These are phyloP conservation scores for Armadillidium nasatum DNA, from an alignment of 1,140 invertebrate genomes.

Conservation along the genomic window DNA sequence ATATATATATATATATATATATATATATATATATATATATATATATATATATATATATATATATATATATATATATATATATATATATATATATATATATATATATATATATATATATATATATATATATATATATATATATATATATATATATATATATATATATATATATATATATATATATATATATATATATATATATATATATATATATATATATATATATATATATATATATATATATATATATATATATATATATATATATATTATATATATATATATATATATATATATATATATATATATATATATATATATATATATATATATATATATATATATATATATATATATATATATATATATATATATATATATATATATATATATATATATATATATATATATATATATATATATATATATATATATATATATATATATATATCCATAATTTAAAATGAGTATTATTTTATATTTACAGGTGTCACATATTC, in stretches of 20 bases:
- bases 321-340: conserved; percentile 7
- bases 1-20: not conserved
- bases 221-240: conserved; percentile 11
- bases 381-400: too few species aligned
- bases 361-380: too few species aligned
- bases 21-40: not conserved
- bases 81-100: not conserved
- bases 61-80: too few species aligned
- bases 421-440: too few species aligned
- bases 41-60: not conserved
- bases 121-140: not conserved
- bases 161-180: not conserved
- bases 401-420: too few species aligned
- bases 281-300: conserved; percentile 15
- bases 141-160: not conserved
- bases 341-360: too few species aligned
- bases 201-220: conserved; percentile 13
- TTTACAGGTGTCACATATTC: not conserved
- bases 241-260: conserved; percentile 15
- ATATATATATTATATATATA: not conserved
- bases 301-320: conserved; percentile 11
- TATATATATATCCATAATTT: too few species aligned
- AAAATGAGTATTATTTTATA: too few species aligned
- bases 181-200: conserved; percentile 15
- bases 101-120: not conserved